phyloP scores from a whole-genome alignment of 2,797 vertebrate genomes.

The Catharus ustulatus region DNA sequence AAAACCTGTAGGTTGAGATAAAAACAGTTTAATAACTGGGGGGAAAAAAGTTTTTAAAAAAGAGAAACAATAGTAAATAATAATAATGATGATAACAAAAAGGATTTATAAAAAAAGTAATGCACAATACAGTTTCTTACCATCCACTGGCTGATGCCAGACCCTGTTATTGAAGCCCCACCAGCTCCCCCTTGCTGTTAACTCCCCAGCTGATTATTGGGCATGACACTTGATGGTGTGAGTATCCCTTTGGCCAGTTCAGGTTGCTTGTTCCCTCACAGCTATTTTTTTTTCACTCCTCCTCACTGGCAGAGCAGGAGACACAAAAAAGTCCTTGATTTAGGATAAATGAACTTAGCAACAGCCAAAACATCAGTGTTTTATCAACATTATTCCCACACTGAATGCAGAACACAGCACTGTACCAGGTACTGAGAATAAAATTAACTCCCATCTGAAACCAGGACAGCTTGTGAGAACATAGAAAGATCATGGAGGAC shows the following conservation, averaged over 20 bases:
- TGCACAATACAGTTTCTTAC: not conserved
- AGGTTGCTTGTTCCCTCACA: not conserved
- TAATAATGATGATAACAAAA: not conserved
- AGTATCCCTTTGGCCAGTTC: not conserved
- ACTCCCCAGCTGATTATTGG: not conserved
- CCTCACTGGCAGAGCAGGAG: not conserved
- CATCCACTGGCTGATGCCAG: not conserved
- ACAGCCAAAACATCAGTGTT: not conserved
- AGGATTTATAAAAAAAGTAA: not conserved
- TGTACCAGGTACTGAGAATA: not conserved
- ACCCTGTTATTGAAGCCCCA: accelerated
- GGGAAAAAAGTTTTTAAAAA: not conserved
- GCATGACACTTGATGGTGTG: not conserved
- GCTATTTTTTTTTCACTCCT: not conserved
- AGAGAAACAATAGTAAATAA: not conserved
- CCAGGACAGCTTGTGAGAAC: not conserved
- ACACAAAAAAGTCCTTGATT: not conserved
- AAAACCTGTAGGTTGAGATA: not conserved
- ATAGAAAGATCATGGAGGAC: not conserved
- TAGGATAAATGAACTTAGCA: not conserved
- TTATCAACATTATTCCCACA: not conserved
- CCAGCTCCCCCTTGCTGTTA: accelerated
- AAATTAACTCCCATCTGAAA: not conserved
- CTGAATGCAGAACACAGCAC: not conserved
- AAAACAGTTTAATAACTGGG: not conserved